Conservation (phyloP, 2,888 invertebrate species). For the Trachelus stipa region DNA sequence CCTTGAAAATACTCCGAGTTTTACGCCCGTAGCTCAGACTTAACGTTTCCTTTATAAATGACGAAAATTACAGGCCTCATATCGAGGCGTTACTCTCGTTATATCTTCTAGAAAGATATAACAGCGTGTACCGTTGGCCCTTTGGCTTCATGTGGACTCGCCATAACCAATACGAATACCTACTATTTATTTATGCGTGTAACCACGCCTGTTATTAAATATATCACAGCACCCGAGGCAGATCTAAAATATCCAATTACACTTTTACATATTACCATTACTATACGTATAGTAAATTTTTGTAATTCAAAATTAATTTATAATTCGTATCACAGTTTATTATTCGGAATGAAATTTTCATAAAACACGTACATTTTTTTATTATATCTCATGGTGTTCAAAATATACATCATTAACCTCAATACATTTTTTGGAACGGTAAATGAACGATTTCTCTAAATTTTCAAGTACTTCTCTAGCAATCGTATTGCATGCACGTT, state of each 20-base stretch:
- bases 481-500: no score
- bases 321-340: neutral
- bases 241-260: neutral
- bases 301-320: neutral
- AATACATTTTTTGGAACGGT: no score
- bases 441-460: no score
- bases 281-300: neutral
- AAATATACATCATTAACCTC: no score
- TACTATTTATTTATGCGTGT: neutral
- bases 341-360: neutral
- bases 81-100: constrained; percentile 37
- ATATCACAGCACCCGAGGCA: neutral
- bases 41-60: constrained; percentile 47
- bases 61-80: constrained; percentile 46
- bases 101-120: neutral
- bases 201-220: neutral
- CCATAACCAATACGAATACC: neutral
- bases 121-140: neutral
- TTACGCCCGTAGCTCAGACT: constrained; percentile 25
- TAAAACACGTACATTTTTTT: neutral
- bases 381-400: neutral
- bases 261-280: neutral
- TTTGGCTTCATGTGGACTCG: neutral
- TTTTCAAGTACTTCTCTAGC: no score
- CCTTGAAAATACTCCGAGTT: constrained; percentile 41